Base-by-base conservation (phyloP, 2,888 invertebrate genomes). In the Congeria kusceri region DNA sequence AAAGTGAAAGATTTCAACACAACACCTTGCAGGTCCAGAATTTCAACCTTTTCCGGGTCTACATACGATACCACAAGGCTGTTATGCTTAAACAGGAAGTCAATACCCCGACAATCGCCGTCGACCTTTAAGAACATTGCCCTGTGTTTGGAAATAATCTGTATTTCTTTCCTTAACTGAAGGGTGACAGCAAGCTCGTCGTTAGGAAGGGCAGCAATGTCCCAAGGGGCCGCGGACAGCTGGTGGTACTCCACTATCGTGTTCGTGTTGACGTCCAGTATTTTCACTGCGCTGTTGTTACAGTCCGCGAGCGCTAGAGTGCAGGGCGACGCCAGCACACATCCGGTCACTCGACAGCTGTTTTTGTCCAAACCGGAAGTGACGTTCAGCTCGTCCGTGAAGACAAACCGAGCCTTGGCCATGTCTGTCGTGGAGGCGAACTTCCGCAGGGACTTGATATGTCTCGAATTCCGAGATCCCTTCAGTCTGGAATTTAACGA, bases 261-360 rank as follows among this genome's bases (percentile, higher is more conserved):
- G 53, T 53, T 53, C 23, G 20, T 53, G 23, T 53, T 20, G 13
- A 53, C 25, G 53, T 53, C 53, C 25, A 53, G 23, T 23, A 53
- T 53, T 53, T 53, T 53, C 23, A 53, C 53, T 20, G 53, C 53
- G 53, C 53, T 53, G 53, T 53, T 53, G 53, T 53, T 53, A 20
- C 53, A 53, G 25, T 53, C 53, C n/a, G 53, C 53, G 23, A 53
- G 23, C 3, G 53, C 53, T 25, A 53, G 20, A 15, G 53, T 53
- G 5, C 3, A 23, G 25, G 53, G 53, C 4, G 53, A 23, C 7
- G 25, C 53, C 20, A 53, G 53, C 20, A 53, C 53, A 53, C 53
- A 53, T 53, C 53, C 53, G 20, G 53, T 53, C 9, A 53, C 25
- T n/a, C 53, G 20, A 18, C 53, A 53, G 20, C 53, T 53, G 25